Evolutionary conservation across 1,140 invertebrate species (phyloP).

Genomic region (Laupala kohalensis): DNA sequence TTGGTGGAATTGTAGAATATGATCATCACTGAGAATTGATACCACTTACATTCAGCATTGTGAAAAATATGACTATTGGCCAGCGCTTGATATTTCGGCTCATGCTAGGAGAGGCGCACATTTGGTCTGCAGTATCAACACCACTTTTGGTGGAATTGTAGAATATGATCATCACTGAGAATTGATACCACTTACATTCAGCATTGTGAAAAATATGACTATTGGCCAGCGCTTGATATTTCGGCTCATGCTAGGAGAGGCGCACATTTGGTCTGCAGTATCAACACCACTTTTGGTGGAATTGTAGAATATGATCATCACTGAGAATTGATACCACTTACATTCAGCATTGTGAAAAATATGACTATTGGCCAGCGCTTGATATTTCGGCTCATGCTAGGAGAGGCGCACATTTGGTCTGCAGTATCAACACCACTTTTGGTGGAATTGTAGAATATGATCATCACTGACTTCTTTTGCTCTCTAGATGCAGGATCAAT

Average conservation of each 20-base stretch:
- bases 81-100: conserved; percentile 18
- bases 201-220: conserved; percentile 22
- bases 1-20: conserved; percentile 20
- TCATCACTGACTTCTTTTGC: conserved; percentile 25
- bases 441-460: conserved; percentile 27
- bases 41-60: conserved; percentile 22
- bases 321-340: conserved; percentile 4
- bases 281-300: conserved; percentile 19
- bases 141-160: conserved; percentile 20
- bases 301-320: conserved; percentile 20
- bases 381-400: conserved; percentile 17
- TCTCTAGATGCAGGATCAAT: conserved; percentile 17
- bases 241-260: conserved; percentile 13
- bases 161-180: conserved; percentile 17
- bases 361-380: conserved; percentile 7
- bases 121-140: too few relatives aligned
- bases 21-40: conserved; percentile 23
- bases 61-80: conserved; percentile 24
- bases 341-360: conserved; percentile 9
- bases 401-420: conserved; percentile 22
- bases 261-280: conserved; percentile 16
- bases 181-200: conserved; percentile 26
- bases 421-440: conserved; percentile 30
- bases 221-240: conserved; percentile 21
- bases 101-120: conserved; percentile 14